Evolutionary conservation across 2,113 vertebrate genomes (phyloP), one percentile per base, ranked within the genome.

Genomic region (Drymodes brunneopygia): DNA sequence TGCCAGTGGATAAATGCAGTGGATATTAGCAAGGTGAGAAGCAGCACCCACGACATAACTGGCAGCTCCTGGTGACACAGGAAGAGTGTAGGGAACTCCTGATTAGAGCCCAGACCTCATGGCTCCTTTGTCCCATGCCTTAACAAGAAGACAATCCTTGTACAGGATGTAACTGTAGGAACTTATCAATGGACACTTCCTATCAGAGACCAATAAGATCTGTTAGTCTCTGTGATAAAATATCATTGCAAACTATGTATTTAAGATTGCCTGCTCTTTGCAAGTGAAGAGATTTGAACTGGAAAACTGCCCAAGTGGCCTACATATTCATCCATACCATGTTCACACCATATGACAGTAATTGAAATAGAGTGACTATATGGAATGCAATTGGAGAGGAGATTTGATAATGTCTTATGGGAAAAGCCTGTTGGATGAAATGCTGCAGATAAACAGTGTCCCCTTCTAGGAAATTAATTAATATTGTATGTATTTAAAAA

Each of bases 401-500:
- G 94, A 97, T 78, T 78, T 94, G 94, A 95, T 96, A 96, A 95
- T 47, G 91, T 93, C 90, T 83, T 75, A 42, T 85, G 90, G 92
- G 96, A 93, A 96, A 96, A 96, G 92, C 81, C 94, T 96, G 94
- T 66, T 88, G 94, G 90, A 95, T 93, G 91, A 97, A 96, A 96
- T 80, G 61, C 81, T 97, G 83, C 78, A 96, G 91, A 97, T 92
- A 95, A 97, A 84, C 56, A 86, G 47, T 28, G 54, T 94, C 61
- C 87, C 23, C 84, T 92, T 97, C 31, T n/a, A 91, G 71, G 44
- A 91, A 95, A 82, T 48, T 36, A 91, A 95, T 91, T 91, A 91
- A 94, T 92, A 94, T 40, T 72, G 45, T 24, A 47, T 24, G 6
- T 27, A 60, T 82, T 95, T 75, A 23, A 56, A 69, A 82, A 54